Base-by-base conservation (phyloP, 2,113 vertebrate species). In the Fukomys damarensis region DNA sequence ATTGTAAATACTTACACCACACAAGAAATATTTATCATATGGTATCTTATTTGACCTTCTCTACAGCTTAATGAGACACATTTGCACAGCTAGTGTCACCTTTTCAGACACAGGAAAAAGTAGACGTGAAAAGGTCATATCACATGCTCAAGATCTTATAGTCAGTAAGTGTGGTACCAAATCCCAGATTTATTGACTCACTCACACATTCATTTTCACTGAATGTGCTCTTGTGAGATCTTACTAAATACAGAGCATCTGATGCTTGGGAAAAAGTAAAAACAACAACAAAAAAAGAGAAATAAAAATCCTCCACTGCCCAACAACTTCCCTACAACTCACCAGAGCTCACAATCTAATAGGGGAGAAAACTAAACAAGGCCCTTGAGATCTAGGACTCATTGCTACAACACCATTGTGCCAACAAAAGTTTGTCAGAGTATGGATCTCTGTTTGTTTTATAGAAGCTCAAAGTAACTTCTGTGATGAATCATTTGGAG, bases 11-110 rank as follows among this genome's bases (percentile, higher is more conserved):
- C 46, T 24, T 89, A 61, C 2, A 13, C 4, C 4, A 7, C 26
- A 26, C n/a, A 26, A 82, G 93, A 68, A 85, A 81, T 46, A 22
- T 63, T 68, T 59, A 76, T 56, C 6, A 1, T 8, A 22, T 28
- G 26, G 89, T 87, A 74, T 59, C 63, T 77, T 86, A 59, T 72
- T 70, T 77, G 79, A 61, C 26, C 74, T 91, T 94, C 38, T 79
- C 19, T 20, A n/a, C 7, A 86, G 56, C 43, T 84, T 72, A 63
- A 7, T 5, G 41, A 90, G 81, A 22, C 56, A 35, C 56, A 83
- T 86, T 84, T 65, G 59, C 65, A 79, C 66, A 68, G 28, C 9
- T n/a, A 38, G n/a, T 30, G 28, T 61, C 58, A 38, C 26, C 17
- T 0, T 61, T 72, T 72, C 30, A 81, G 83, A 94, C 52, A 72